Conservation (phyloP, 1,140 invertebrate species). For the Samia ricini region DNA sequence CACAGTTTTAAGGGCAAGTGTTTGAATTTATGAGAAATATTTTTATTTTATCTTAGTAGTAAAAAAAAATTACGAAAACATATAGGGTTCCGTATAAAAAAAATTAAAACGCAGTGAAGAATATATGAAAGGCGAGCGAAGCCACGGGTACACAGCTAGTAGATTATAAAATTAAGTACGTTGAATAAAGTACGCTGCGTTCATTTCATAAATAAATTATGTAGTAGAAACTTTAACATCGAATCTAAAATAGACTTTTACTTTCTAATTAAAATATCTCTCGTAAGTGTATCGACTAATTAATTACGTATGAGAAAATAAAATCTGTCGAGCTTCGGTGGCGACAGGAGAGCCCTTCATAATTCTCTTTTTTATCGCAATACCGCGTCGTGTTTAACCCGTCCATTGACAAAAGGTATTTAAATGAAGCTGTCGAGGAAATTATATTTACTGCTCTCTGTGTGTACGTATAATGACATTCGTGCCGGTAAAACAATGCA, state of each 20-base stretch:
- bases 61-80: too few species aligned
- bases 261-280: slow-evolving; percentile 71
- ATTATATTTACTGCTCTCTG: slow-evolving; percentile 71
- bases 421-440: slow-evolving; percentile 73
- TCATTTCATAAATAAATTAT: neutral
- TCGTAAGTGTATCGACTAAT: slow-evolving; percentile 58
- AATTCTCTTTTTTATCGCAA: slow-evolving; percentile 74
- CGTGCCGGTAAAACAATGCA: slow-evolving; percentile 52
- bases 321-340: slow-evolving; percentile 37
- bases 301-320: slow-evolving; percentile 55
- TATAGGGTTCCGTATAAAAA: too few species aligned
- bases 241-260: slow-evolving; percentile 12
- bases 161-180: too few species aligned
- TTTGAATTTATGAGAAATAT: too few species aligned
- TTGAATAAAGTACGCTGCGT: too few species aligned
- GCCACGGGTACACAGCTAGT: too few species aligned
- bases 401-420: slow-evolving; percentile 78
- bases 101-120: too few species aligned
- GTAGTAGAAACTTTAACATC: neutral
- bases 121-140: too few species aligned
- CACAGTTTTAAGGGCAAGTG: too few species aligned
- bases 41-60: too few species aligned
- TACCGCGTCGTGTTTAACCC: slow-evolving; percentile 64
- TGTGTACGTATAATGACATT: slow-evolving; percentile 37
- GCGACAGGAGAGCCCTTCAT: slow-evolving; percentile 54